Percentiles rank a stretch among this genome's conserved stretches.
phyloP scores from a whole-genome alignment of 2,888 invertebrate genomes.

The Dryococelus australis region DNA sequence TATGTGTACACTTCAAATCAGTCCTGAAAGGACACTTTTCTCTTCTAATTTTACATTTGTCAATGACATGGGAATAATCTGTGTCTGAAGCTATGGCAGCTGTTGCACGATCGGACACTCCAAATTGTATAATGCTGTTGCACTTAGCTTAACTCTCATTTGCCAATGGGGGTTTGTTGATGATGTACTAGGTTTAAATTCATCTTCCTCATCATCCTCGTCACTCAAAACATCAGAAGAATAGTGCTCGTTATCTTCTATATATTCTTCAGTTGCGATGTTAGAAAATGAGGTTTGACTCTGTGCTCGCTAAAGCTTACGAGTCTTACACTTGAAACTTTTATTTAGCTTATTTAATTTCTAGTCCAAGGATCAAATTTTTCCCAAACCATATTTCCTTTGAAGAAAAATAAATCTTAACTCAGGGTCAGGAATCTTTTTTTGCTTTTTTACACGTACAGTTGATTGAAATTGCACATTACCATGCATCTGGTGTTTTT shows the following conservation, averaged over 20 bases:
- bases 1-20: too few species aligned
- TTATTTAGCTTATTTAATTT: not conserved
- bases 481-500: not conserved
- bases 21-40: too few species aligned
- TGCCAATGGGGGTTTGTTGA: too few species aligned
- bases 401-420: not conserved
- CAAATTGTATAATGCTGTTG: too few species aligned
- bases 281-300: not conserved
- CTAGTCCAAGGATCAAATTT: not conserved
- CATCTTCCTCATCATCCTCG: constrained; percentile 13
- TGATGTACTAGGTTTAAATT: too few species aligned
- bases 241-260: not conserved
- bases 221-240: not conserved
- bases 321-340: not conserved
- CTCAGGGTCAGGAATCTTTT: not conserved
- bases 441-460: too few species aligned
- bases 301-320: not conserved
- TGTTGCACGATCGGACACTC: too few species aligned
- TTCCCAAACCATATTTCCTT: constrained; percentile 13
- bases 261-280: not conserved
- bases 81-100: too few species aligned
- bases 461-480: not conserved
- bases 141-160: too few species aligned
- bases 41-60: too few species aligned
- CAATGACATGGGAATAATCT: too few species aligned